Evolutionary conservation across 2,888 invertebrate species (phyloP), one percentile per base, ranked within the genome.

Genomic region (Hoplodrina ambigua): DNA sequence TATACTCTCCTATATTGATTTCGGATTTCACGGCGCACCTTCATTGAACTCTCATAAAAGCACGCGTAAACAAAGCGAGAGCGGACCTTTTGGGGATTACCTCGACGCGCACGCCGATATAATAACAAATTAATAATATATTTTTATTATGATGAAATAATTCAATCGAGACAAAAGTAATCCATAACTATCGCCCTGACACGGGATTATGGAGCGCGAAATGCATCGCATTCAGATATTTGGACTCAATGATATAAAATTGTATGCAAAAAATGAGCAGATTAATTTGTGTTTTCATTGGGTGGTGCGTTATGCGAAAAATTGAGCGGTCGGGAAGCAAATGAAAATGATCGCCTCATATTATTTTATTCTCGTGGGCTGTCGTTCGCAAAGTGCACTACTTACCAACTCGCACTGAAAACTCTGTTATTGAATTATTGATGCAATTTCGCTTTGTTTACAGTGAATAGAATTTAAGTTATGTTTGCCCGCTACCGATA

Each of bases 211-310:
- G 88, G 78, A 84, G 87, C 85, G 86, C 77, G 90, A 91, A 93
- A 92, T 91, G 93, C 92, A 90, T 89, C 89, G 89, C 89, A 85
- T 88, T 90, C 91, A 91, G 94, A 94, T 94, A 94, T 94, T 93
- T 93, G 92, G 84, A 88, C 90, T 89, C 93, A 94, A 92, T 95
- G 87, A 95, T 95, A 94, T 94, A 93, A 95, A 95, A 94, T 95
- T 94, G 93, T 90, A 93, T 92, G 91, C 92, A 94, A 96, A 95
- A 95, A 95, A 95, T 96, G 94, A 95, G 94, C 89, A 95, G 95
- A 96, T 96, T 96, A 96, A 96, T 95, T 95, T 95, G 91, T 92
- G 89, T 94, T 94, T 95, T 92, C 94, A 94, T 95, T 92, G 94
- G 92, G 89, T 87, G 91, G 93, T 93, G 94, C 95, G 94, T 92